phyloP scores from a whole-genome alignment of 2,797 vertebrate species.

The Anableps anableps region DNA sequence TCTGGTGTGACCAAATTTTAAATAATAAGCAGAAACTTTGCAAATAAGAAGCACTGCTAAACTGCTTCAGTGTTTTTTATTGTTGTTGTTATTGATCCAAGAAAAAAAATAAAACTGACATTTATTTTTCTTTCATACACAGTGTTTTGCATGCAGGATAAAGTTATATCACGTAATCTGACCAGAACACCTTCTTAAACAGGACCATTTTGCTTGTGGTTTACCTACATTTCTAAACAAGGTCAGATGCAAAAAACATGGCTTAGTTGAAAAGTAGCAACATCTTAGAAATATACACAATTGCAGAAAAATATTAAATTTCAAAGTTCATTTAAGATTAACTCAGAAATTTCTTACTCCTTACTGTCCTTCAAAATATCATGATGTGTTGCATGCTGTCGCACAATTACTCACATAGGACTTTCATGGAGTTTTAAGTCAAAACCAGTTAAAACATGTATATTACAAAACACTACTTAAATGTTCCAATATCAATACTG shows the following conservation, averaged over 20 bases:
- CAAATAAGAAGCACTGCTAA: neutral
- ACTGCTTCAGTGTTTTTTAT: neutral
- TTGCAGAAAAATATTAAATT: neutral
- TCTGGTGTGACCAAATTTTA: neutral
- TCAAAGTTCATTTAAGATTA: neutral
- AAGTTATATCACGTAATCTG: neutral
- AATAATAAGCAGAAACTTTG: neutral
- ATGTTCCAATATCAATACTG: no score
- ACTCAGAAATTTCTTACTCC: neutral
- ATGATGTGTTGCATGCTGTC: neutral
- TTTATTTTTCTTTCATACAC: neutral
- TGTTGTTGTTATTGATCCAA: neutral
- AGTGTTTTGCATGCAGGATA: neutral
- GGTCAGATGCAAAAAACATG: neutral
- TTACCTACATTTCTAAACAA: neutral
- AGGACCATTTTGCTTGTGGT: neutral
- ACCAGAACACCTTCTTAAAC: neutral
- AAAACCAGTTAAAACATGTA: neutral
- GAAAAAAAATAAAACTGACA: neutral
- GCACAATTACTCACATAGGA: neutral
- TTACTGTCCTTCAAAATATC: neutral
- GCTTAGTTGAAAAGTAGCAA: neutral
- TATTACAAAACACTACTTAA: neutral
- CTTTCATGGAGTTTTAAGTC: neutral
- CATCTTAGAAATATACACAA: neutral